A percentile compares a stretch with the other conserved stretches of the same genome.
Conservation (phyloP, 1,140 invertebrate genomes). For the Drosophila saltans region DNA sequence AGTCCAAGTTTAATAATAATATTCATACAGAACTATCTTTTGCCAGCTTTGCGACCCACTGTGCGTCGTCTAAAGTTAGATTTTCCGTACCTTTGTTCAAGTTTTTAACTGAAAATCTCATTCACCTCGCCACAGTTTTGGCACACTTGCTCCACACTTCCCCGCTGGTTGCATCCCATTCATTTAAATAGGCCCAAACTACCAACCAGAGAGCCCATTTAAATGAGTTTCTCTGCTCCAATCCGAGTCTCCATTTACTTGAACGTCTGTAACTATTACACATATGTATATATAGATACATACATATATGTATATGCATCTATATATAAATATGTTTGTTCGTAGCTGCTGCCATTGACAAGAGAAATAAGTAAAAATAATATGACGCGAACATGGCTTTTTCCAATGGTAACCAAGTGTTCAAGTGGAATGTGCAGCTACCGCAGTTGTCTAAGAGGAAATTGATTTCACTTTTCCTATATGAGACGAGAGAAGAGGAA, state of each 20-base stretch:
- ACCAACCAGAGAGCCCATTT: slow-evolving; percentile 55
- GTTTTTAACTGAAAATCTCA: slow-evolving; percentile 7
- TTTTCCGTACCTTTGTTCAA: slow-evolving; percentile 8
- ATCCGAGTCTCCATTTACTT: slow-evolving; percentile 10
- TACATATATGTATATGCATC: slow-evolving; percentile 21
- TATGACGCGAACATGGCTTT: slow-evolving; percentile 43
- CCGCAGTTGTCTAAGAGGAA: slow-evolving; percentile 62
- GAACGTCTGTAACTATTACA: slow-evolving; percentile 10
- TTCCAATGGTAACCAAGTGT: slow-evolving; percentile 67
- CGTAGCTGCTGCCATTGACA: slow-evolving; percentile 13
- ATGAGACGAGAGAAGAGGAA: background rate
- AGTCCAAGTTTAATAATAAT: too few relatives aligned
- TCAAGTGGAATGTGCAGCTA: slow-evolving; percentile 54
- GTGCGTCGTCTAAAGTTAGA: background rate
- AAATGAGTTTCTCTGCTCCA: slow-evolving; percentile 40
- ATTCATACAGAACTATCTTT: too few relatives aligned
- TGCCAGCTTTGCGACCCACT: background rate
- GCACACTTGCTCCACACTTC: background rate
- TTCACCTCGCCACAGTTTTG: background rate
- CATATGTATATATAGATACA: slow-evolving; percentile 25
- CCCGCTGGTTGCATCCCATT: background rate
- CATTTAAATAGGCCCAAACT: slow-evolving; percentile 39
- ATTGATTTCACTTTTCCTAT: slow-evolving; percentile 61
- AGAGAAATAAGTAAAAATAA: slow-evolving; percentile 26
- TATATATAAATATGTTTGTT: background rate